Evolutionary conservation across 2,888 invertebrate genomes (phyloP), one percentile per base, ranked within the genome.

Genomic region (Hesperia comma): DNA sequence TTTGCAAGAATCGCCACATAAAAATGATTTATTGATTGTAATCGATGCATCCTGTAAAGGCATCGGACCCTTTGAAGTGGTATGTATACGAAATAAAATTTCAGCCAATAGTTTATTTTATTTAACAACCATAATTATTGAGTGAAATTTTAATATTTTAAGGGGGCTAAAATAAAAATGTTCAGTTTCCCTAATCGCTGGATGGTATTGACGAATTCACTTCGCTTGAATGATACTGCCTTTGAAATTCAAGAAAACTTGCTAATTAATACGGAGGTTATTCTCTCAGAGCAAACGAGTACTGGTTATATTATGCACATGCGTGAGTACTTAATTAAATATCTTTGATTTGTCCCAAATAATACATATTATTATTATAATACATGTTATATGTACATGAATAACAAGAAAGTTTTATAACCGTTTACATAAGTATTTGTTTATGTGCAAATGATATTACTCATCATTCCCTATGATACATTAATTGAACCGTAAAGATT

Each of bases 181-280:
- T 82, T 85, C 67, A 69, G 69, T 12, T 81, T 76, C 62, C 81
- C 83, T 4, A 79, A 81, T 67, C 80, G 86, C 67, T 90, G 89
- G 89, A 63, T 89, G 0, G 61, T 89, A 19, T 67, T 89, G 32
- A 74, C 73, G 40, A 74, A 74, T 46, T 63, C 26, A 62, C 10
- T 54, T 43, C 10, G 70, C 56, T 68, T 72, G 2, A 40, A 68
- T 21, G 61, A 41, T 12, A 33, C 78, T 10, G 67, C 74, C 19
- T 6, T 55, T n/a, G 70, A 79, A 70, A 60, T 85, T 26, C 32
- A 70, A 1, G 60, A 77, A 26, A 68, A 70, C n/a, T 75, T 89
- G 64, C 71, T 81, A 1, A 67, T 80, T n/a, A 83, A 88, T 75
- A 82, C 89, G 4, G 84, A 89, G 69, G 79, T 88, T 14, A 75